phyloP scores from a whole-genome alignment of 1,140 invertebrate species.

The Aphelenchoides fujianensis region DNA sequence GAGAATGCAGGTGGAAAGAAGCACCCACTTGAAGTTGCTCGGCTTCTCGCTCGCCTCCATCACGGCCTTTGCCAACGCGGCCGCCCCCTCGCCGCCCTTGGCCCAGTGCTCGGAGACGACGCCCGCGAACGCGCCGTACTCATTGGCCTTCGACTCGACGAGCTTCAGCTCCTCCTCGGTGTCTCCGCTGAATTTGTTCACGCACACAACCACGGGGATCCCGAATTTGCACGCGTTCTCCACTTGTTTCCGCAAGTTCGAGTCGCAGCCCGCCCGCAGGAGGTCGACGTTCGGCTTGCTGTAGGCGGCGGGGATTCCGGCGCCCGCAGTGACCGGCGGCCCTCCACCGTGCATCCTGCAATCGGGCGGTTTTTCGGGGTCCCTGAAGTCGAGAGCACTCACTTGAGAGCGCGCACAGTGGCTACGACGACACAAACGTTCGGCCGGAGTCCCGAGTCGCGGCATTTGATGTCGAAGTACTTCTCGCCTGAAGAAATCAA shows the following conservation, averaged over 20 bases:
- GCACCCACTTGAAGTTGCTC: constrained; percentile 66
- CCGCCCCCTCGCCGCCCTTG: constrained; percentile 81
- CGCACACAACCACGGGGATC: constrained; percentile 88
- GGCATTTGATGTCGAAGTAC: constrained; percentile 96
- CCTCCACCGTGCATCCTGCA: constrained; percentile 98
- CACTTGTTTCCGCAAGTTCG: constrained; percentile 79
- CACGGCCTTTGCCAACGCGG: constrained; percentile 80
- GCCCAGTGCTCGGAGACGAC: constrained; percentile 86
- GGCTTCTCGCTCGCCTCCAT: constrained; percentile 72
- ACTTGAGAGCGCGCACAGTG: constrained; percentile 89
- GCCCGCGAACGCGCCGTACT: constrained; percentile 79
- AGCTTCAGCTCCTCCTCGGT: constrained; percentile 79
- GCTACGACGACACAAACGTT: constrained; percentile 87
- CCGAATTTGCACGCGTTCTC: constrained; percentile 84
- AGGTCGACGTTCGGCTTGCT: constrained; percentile 80
- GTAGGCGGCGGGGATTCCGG: constrained; percentile 79
- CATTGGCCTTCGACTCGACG: constrained; percentile 72
- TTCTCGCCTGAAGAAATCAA: too few relatives aligned
- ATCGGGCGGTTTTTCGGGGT: too few relatives aligned
- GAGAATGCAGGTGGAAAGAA: constrained; percentile 5
- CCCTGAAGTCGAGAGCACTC: too few relatives aligned
- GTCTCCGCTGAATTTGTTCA: constrained; percentile 83
- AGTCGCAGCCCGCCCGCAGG: constrained; percentile 76
- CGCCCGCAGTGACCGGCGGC: constrained; percentile 78
- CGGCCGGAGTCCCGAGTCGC: constrained; percentile 70